Evolutionary conservation across 1,140 invertebrate genomes (phyloP), one percentile per base, ranked within the genome.

Genomic region (Eumaeus atala): DNA sequence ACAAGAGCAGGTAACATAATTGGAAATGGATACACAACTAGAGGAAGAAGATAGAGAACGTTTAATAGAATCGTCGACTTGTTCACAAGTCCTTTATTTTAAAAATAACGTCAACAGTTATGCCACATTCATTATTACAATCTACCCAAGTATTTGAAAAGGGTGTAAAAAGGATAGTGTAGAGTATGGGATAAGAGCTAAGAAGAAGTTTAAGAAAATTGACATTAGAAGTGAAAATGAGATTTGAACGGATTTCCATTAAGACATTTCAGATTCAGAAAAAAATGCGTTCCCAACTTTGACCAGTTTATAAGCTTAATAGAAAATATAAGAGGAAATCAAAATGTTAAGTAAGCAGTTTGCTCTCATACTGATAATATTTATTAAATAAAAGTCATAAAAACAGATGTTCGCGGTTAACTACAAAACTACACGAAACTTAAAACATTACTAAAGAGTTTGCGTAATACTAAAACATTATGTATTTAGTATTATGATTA

Each of bases 401-500:
- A 62, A 66, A 66, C 57, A 66, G 58, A 58, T 66, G 64, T 55
- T 59, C 57, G 0, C 54, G 64, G n/a, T 47, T 66, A 42, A 51
- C 48, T 3, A 57, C 42, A 54, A 66, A 62, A 58, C 12, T 66
- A 28, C 55, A 66, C 34, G 59, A 59, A 54, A 54, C 62, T 10
- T 56, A 55, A 36, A 61, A 12, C 44, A 48, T 16, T 48, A 52
- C 11, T n/a, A n/a, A n/a, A n/a, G n/a, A n/a, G n/a, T n/a, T n/a
- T n/a, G n/a, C n/a, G n/a, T n/a, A n/a, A n/a, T n/a, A n/a, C n/a
- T n/a, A n/a, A n/a, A n/a, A n/a, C n/a, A n/a, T n/a, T n/a, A n/a
- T n/a, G n/a, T n/a, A 5, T 7, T 35, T 35, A 9, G 34, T 7
- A n/a, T 14, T 44, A 44, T 44, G 16, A 14, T 44, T n/a, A n/a